Conservation (phyloP, 2,113 vertebrate species). For the Uria lomvia region DNA sequence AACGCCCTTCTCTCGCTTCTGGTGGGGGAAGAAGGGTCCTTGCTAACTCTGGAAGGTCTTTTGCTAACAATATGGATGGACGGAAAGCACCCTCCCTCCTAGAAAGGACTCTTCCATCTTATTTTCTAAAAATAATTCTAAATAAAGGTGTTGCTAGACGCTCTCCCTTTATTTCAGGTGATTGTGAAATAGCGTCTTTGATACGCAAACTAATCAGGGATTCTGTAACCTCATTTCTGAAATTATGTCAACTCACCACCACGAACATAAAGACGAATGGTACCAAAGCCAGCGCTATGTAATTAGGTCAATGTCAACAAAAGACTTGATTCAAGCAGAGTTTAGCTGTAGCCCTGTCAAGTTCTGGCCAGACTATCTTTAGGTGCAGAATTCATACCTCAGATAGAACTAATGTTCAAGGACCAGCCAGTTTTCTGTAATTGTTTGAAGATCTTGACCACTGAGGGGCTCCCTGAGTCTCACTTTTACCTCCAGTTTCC, state of each 20-base stretch:
- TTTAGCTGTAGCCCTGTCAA: neutral
- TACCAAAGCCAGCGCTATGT: neutral
- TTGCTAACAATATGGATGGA: neutral
- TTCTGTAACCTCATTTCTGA: constrained; percentile 7
- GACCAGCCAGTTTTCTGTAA: constrained; percentile 91
- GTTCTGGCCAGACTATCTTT: neutral
- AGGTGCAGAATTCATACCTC: neutral
- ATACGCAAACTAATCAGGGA: neutral
- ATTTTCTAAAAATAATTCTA: neutral
- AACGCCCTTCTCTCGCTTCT: neutral
- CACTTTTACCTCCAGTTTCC: constrained; percentile 89
- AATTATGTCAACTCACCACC: neutral
- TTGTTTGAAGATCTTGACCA: constrained; percentile 86
- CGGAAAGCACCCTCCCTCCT: neutral
- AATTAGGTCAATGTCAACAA: constrained; percentile 1
- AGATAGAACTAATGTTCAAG: constrained; percentile 73
- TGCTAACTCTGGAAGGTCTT: neutral
- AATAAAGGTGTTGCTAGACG: neutral
- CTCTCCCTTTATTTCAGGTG: neutral
- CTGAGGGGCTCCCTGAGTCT: constrained; percentile 91
- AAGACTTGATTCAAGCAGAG: neutral
- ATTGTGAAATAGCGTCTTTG: neutral
- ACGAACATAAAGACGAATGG: neutral
- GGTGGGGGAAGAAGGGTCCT: neutral
- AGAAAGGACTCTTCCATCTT: neutral